phyloP scores from a whole-genome alignment of 1,140 invertebrate species.

The Coptotermes formosanus region DNA sequence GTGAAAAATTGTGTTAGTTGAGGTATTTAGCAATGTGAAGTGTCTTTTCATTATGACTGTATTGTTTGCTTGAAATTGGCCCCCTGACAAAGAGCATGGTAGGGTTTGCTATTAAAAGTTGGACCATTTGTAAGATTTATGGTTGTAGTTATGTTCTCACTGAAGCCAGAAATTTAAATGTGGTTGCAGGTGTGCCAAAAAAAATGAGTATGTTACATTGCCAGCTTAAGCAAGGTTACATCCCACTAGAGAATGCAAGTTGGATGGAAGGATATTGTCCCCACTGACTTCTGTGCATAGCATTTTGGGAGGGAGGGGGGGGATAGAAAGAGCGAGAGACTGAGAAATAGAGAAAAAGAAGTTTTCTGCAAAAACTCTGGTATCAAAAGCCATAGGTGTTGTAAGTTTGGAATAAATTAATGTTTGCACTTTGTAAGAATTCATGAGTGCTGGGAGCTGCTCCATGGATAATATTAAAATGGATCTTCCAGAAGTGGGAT shows the following conservation, averaged over 20 bases:
- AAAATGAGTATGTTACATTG: not conserved
- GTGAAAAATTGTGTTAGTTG: not conserved
- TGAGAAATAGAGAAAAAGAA: no score
- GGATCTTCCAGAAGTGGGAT: no score
- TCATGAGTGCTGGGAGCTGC: no score
- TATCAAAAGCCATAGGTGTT: no score
- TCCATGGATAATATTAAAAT: no score
- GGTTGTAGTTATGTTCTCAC: not conserved
- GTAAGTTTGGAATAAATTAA: no score
- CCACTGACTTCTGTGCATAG: not conserved
- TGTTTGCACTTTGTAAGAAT: no score
- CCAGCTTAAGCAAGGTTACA: not conserved
- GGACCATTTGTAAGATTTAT: not conserved
- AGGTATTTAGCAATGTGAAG: not conserved
- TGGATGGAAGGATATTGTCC: not conserved
- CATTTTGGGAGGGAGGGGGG: no score
- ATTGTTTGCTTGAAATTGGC: slow-evolving; percentile 6
- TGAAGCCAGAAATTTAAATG: slow-evolving; percentile 19
- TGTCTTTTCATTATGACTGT: not conserved
- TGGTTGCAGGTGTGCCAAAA: slow-evolving; percentile 9
- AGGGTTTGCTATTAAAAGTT: not conserved
- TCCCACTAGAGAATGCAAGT: not conserved
- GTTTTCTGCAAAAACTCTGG: no score
- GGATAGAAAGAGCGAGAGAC: no score
- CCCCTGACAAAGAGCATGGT: slow-evolving; percentile 2